A percentile compares a stretch with the other conserved stretches of the same genome.
phyloP scores from a whole-genome alignment of 2,888 invertebrate species.

The Ceraclea dissimilis region DNA sequence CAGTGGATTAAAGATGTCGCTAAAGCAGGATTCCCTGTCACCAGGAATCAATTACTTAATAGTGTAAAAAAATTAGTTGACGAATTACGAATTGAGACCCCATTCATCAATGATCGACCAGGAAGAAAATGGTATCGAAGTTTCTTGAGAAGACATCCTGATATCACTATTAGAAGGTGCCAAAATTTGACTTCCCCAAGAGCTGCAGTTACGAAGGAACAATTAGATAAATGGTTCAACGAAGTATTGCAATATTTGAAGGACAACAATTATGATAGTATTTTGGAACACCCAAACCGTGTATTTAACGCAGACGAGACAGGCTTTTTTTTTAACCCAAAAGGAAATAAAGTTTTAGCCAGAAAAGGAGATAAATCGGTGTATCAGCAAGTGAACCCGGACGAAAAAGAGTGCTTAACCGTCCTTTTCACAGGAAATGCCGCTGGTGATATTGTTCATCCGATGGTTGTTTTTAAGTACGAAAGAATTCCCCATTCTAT shows the following conservation, averaged over 20 bases:
- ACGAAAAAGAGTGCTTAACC: slow-evolving; percentile 28
- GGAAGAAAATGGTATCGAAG: slow-evolving; percentile 23
- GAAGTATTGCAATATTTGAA: neutral
- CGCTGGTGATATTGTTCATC: slow-evolving; percentile 27
- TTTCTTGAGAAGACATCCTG: slow-evolving; percentile 23
- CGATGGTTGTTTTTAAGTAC: slow-evolving; percentile 25
- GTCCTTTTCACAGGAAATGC: slow-evolving; percentile 29
- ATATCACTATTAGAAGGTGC: slow-evolving; percentile 19
- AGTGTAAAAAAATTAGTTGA: slow-evolving; percentile 23
- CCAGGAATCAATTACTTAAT: slow-evolving; percentile 22
- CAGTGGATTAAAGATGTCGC: slow-evolving; percentile 25
- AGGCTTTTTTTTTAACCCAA: slow-evolving; percentile 29
- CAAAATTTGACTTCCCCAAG: neutral
- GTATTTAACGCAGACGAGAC: slow-evolving; percentile 18
- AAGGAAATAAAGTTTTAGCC: slow-evolving; percentile 26
- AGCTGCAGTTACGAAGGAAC: neutral
- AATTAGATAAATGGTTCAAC: neutral
- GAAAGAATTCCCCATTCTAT: neutral
- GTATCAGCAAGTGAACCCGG: slow-evolving; percentile 26
- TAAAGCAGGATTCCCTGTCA: slow-evolving; percentile 24
- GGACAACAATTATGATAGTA: neutral
- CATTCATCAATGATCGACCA: slow-evolving; percentile 22
- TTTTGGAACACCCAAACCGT: slow-evolving; percentile 7
- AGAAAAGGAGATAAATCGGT: slow-evolving; percentile 27
- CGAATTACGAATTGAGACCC: slow-evolving; percentile 22